Base-by-base conservation (phyloP, 2,113 vertebrate genomes). In the Passer domesticus region DNA sequence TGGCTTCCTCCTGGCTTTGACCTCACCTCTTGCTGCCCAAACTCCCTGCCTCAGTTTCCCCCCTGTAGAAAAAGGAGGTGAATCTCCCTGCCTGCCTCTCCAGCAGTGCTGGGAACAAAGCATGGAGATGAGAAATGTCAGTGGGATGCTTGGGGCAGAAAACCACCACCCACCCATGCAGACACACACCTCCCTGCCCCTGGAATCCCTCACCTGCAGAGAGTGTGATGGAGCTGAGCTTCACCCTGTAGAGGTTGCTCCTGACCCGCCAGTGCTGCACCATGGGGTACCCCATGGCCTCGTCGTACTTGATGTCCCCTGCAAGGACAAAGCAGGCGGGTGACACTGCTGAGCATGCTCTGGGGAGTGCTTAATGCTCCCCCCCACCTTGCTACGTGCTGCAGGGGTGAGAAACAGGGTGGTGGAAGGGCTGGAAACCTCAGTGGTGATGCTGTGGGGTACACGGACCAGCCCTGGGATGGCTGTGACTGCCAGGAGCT, bases 231-330 rank as follows among this genome's bases (percentile, higher is more conserved):
- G 99, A 98, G 94, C 98, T 99, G 82, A 99, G 99, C 89, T 99
- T 99, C 95, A 99, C 99, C 68, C 98, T 99, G 98, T 99, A 99
- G 56, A 99, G 98, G 96, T 99, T 99, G 97, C 99, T 99, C 49
- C 99, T 97, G 43, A 99, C 99, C 53, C 98, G 97, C 99, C 99
- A 99, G 92, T 99, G 99, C 91, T 99, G 99, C 47, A 99, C 98
- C 99, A 99, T 99, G 24, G 99, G 99, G 94, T 99, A 99, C 6
- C 99, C 99, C 95, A 98, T 99, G 5, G 99, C 99, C 84, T 99
- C 99, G 3, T 98, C 99, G 3, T 99, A 99, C 66, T 99, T 98
- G 87, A 99, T 98, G 37, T 99, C 98, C 17, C 99, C 99, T 99
- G 95, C 17, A 33, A 82, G 87, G 41, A 39, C 64, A 91, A 16